Base-by-base conservation (phyloP, 2,888 invertebrate species). In the Aleiodes alternator region DNA sequence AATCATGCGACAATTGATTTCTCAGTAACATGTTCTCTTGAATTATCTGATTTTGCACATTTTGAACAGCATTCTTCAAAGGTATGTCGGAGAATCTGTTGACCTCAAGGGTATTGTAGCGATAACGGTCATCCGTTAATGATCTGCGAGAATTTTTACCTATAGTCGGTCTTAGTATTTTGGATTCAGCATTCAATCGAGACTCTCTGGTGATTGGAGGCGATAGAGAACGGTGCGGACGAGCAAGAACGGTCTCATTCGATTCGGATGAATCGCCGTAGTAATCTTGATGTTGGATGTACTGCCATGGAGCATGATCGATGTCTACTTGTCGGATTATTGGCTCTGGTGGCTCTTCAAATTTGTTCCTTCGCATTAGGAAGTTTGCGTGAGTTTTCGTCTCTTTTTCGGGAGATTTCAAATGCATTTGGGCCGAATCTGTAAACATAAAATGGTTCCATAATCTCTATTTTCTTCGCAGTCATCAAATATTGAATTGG, bases 231-330 rank as follows among this genome's bases (percentile, higher is more conserved):
- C 86, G 84, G 56, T 82, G 86, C 0, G 89, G 88, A 34, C 85
- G 85, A 11, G 87, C 87, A 51, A 89, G 79, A 64, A 89, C 84
- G 4, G 89, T 89, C 80, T 89, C 89, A 72, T 87, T 88, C 0
- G 89, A 89, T 78, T 89, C 89, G 0, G 89, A 88, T 14, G 89
- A 89, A 75, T 89, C 89, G 7, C 88, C 89, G 79, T 87, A 89
- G 14, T 87, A 87, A 9, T 80, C 79, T 53, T 85, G 86, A 43
- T 87, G 88, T 81, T 82, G 81, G 73, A 82, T 83, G 59, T 80
- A 80, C 61, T 80, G 82, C 89, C 89, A 89, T 11, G 82, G 82
- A 8, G 88, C 88, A n/a, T 89, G 87, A 7, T 87, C 79, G 59
- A 86, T 87, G 34, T 88, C 87, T 0, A 88, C 87, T 14, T 72